Evolutionary conservation across 1,140 invertebrate species (phyloP).

Genomic region (Cylas formicarius): DNA sequence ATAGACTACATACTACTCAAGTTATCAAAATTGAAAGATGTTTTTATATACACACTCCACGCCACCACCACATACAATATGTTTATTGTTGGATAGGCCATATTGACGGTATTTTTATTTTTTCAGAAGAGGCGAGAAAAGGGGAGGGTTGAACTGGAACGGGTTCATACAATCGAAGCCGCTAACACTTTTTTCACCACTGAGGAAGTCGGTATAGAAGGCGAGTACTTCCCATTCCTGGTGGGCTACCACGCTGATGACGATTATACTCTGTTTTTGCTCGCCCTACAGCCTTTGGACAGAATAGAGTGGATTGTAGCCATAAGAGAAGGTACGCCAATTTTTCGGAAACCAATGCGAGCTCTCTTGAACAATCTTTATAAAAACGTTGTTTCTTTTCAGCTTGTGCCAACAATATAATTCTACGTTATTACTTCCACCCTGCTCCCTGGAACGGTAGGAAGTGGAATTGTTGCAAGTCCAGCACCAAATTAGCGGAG

Average conservation of each 20-base stretch:
- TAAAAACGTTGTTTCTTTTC: conserved; percentile 31
- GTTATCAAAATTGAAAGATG: too few relatives aligned
- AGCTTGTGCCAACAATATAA: conserved; percentile 62
- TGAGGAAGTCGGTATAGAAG: conserved; percentile 34
- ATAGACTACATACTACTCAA: too few relatives aligned
- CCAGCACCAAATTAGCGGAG: conserved; percentile 51
- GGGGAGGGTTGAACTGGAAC: conserved; percentile 65
- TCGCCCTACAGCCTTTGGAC: conserved; percentile 62
- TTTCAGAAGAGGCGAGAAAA: conserved; percentile 70
- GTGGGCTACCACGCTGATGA: conserved; percentile 66
- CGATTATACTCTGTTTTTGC: conserved; percentile 71
- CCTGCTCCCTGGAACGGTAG: conserved; percentile 65
- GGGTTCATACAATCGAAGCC: conserved; percentile 70
- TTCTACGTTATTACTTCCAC: conserved; percentile 54
- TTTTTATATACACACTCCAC: not conserved
- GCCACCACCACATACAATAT: not conserved
- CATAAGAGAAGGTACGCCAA: conserved; percentile 58
- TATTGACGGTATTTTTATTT: conserved; percentile 6
- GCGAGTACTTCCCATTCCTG: conserved; percentile 55
- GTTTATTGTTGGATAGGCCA: not conserved
- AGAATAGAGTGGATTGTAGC: conserved; percentile 69
- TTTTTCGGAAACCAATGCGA: not conserved
- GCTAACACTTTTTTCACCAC: conserved; percentile 42
- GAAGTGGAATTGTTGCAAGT: conserved; percentile 68
- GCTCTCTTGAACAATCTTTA: not conserved